Conservation (phyloP, 2,113 vertebrate species). For the Seriola dumerili region DNA sequence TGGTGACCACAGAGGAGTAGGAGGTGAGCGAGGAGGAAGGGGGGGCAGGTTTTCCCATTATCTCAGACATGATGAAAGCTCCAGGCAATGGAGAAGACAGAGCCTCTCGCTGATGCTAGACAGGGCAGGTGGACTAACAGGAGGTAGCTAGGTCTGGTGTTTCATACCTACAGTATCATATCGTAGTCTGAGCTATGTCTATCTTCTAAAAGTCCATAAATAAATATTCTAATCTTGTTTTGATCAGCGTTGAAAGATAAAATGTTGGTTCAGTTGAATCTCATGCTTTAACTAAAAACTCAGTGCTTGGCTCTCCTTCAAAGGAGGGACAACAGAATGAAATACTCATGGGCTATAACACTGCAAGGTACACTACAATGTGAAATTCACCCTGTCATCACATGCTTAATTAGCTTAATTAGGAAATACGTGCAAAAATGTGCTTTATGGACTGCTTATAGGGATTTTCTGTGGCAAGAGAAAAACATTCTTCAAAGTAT, state of each 20-base stretch:
- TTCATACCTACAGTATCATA: background rate
- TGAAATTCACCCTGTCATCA: slow-evolving; percentile 40
- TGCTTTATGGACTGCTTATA: slow-evolving; percentile 65
- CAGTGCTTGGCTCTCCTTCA: background rate
- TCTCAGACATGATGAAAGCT: slow-evolving; percentile 68
- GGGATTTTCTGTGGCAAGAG: slow-evolving; percentile 37
- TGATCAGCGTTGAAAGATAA: background rate
- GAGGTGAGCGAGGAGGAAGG: slow-evolving; percentile 23
- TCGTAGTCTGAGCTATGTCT: background rate
- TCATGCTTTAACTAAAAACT: background rate
- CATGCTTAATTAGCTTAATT: slow-evolving; percentile 70
- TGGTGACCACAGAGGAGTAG: slow-evolving; percentile 55
- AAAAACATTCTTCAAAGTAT: slow-evolving; percentile 72
- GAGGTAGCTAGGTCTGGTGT: background rate
- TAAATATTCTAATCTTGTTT: background rate
- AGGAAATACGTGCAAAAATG: slow-evolving; percentile 57
- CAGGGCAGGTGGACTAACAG: slow-evolving; percentile 11
- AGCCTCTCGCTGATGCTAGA: background rate
- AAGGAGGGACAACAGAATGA: background rate
- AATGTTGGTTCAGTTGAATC: background rate
- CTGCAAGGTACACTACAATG: slow-evolving; percentile 20
- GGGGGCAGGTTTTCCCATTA: slow-evolving; percentile 84
- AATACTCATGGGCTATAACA: background rate
- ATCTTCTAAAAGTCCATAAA: background rate
- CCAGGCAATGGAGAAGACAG: slow-evolving; percentile 26